Evolutionary conservation across 1,140 invertebrate species (phyloP), one percentile per base, ranked within the genome.

Genomic region (Leptinotarsa undecemlineata): DNA sequence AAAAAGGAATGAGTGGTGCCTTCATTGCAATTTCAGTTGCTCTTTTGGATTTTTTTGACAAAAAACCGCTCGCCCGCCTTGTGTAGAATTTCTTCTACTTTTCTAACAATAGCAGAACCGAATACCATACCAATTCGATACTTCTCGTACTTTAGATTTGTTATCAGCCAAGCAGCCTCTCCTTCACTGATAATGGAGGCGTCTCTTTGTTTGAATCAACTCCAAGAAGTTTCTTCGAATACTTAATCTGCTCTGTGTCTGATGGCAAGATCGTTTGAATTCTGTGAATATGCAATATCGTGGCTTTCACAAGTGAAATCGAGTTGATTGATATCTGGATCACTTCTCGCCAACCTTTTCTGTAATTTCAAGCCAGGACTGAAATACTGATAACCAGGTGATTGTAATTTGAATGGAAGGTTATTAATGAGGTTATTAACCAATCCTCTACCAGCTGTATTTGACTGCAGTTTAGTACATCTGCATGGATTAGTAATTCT

Each of bases 221-320:
- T n/a, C 48, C 14, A 57, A 57, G 48, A 14, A 57, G 48, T 5
- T 14, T 57, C 13, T 17, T 62, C 77, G 68, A 87, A 79, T 71
- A 79, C 47, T 74, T 80, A 77, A 82, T 87, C 85, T 20, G 86
- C 86, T 75, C 76, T 73, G 62, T 80, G 80, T 79, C 86, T 78
- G 33, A 77, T 74, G 20, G 71, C 23, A 69, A 85, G 72, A 80
- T 85, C 76, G 60, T 81, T 82, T 60, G 19, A 20, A 66, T 78
- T 79, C 73, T 85, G 72, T 0, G 78, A 78, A 78, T 81, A 82
- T 47, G 73, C 73, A 60, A 81, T 80, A 70, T 82, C 78, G 73
- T 82, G 81, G 20, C 74, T 47, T 73, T 75, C 78, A 68, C 80
- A 82, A 26, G 80, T 75, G 42, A 63, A 51, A 72, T 81, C 81